Percentiles rank a stretch among this genome's conserved stretches.
phyloP scores from a whole-genome alignment of 2,888 invertebrate species.

The Carpatolechia fugitivella region DNA sequence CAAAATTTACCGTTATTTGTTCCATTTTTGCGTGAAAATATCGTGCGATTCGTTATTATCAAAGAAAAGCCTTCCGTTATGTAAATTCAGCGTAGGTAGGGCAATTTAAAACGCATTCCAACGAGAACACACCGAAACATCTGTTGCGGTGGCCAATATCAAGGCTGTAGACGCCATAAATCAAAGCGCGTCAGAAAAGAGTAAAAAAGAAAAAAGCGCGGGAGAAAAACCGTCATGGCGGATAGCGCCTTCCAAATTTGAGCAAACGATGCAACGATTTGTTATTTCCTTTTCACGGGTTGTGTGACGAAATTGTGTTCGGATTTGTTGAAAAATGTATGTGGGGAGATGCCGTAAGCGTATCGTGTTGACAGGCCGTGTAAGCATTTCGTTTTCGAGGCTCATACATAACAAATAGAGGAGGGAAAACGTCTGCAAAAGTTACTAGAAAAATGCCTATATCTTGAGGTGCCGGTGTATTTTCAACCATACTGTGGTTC shows the following conservation, averaged over 20 bases:
- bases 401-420: neutral
- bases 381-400: conserved; percentile 2
- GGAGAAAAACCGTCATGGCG: conserved; percentile 44
- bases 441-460: neutral
- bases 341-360: conserved; percentile 3
- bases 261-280: conserved; percentile 30
- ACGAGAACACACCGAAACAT: conserved; percentile 31
- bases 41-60: neutral
- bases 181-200: conserved; percentile 41
- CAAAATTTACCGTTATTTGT: neutral
- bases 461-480: neutral
- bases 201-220: conserved; percentile 24
- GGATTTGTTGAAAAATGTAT: conserved; percentile 22
- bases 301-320: conserved; percentile 27
- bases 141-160: conserved; percentile 46
- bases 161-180: conserved; percentile 47
- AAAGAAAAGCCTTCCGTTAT: neutral
- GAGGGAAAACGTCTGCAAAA: neutral
- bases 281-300: conserved; percentile 40
- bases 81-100: conserved; percentile 1
- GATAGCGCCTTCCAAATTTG: conserved; percentile 13
- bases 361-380: neutral
- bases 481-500: too few species aligned
- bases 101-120: conserved; percentile 10
- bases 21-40: neutral